Percentiles rank a stretch among this genome's conserved stretches.
Evolutionary conservation across 2,797 vertebrate genomes (phyloP).

Genomic region (Yasuhikotakia modesta): DNA sequence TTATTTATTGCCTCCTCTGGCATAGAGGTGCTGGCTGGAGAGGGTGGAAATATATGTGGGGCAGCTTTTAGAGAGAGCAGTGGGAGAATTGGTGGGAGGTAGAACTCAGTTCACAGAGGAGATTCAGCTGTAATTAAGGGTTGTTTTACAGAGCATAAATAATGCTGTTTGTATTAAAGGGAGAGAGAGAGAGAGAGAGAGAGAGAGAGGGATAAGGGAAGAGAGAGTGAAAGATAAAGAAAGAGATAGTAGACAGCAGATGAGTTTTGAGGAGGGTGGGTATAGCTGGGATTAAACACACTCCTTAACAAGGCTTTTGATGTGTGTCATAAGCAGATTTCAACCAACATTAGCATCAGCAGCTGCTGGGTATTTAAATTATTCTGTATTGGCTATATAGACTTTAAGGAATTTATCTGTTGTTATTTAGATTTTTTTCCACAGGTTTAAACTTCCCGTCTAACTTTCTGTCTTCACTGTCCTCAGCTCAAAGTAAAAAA

Average conservation of each 20-base stretch:
- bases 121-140: conserved; percentile 99
- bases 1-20: conserved; percentile 77
- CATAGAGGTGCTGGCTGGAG: conserved; percentile 83
- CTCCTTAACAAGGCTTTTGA: conserved; percentile 27
- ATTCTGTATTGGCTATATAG: background rate
- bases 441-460: background rate
- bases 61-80: conserved; percentile 97
- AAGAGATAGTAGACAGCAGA: conserved; percentile 15
- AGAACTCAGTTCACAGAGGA: conserved; percentile 84
- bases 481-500: background rate
- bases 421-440: background rate
- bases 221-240: conserved; percentile 47
- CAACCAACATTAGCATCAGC: conserved; percentile 12
- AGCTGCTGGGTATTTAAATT: conserved; percentile 9
- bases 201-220: conserved; percentile 50
- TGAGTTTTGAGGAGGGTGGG: conserved; percentile 33
- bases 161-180: conserved; percentile 98
- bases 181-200: conserved; percentile 73
- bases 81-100: conserved; percentile 98
- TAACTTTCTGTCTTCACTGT: background rate
- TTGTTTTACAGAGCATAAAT: conserved; percentile 99
- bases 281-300: conserved; percentile 20
- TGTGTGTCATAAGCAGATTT: conserved; percentile 22
- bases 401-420: background rate
- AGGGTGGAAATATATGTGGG: conserved; percentile 97